Conservation (phyloP, 1,140 invertebrate species). For the Rhynchophorus ferrugineus region DNA sequence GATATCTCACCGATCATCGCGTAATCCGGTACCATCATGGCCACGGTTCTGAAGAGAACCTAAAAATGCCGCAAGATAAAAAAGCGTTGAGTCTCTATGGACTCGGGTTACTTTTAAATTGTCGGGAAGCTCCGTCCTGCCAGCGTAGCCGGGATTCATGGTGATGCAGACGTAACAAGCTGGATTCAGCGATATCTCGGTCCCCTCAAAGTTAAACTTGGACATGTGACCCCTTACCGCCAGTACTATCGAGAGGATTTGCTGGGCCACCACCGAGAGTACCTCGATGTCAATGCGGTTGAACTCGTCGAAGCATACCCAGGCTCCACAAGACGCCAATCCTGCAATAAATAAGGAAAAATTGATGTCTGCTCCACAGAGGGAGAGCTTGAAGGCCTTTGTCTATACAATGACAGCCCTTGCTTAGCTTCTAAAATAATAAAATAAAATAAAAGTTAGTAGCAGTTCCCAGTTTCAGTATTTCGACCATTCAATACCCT, state of each 20-base stretch:
- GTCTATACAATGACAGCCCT: too few relatives aligned
- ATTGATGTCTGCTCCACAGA: background rate
- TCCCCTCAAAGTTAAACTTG: slow-evolving; percentile 79
- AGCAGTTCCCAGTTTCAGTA: too few relatives aligned
- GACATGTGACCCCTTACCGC: slow-evolving; percentile 64
- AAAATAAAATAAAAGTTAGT: too few relatives aligned
- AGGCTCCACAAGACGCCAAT: slow-evolving; percentile 78
- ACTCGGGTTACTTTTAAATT: slow-evolving; percentile 80
- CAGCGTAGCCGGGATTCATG: slow-evolving; percentile 90
- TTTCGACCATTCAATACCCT: too few relatives aligned
- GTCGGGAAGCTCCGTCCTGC: slow-evolving; percentile 77
- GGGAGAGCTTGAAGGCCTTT: background rate
- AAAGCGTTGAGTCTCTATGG: too few relatives aligned
- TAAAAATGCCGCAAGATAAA: background rate
- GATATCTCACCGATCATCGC: slow-evolving; percentile 87
- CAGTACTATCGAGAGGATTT: slow-evolving; percentile 73
- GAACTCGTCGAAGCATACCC: slow-evolving; percentile 94
- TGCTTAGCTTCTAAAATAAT: too few relatives aligned
- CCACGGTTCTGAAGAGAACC: slow-evolving; percentile 76
- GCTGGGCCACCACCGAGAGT: slow-evolving; percentile 73
- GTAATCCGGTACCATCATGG: slow-evolving; percentile 95
- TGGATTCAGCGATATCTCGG: slow-evolving; percentile 69
- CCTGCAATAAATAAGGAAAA: slow-evolving; percentile 41
- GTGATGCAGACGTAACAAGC: slow-evolving; percentile 86
- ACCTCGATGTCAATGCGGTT: slow-evolving; percentile 90